Conservation (phyloP, 2,888 invertebrate species). For the Heliconius cydno region DNA sequence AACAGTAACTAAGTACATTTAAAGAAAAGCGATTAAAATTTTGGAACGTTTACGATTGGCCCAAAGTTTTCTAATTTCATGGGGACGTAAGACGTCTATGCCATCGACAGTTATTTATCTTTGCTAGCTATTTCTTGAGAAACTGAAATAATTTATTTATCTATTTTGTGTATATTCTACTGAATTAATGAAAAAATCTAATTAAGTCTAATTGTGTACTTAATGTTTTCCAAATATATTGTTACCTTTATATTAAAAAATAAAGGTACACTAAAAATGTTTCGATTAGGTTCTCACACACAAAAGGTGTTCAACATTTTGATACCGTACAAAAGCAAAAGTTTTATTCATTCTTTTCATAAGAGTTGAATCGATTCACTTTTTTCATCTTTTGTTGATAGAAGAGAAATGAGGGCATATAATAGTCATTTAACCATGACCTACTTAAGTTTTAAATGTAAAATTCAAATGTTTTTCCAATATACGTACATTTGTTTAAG, state of each 20-base stretch:
- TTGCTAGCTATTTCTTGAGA: not conserved
- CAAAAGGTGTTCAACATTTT: constrained; percentile 33
- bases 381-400: constrained; percentile 46
- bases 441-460: constrained; percentile 35
- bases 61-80: constrained; percentile 26
- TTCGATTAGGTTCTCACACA: constrained; percentile 26
- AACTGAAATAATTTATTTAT: not conserved
- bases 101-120: not conserved
- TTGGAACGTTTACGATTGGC: not conserved
- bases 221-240: not conserved
- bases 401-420: constrained; percentile 42
- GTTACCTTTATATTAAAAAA: not conserved
- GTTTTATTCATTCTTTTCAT: constrained; percentile 41
- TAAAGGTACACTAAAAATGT: constrained; percentile 15
- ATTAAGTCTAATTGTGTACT: not conserved
- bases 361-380: constrained; percentile 43
- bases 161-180: not conserved
- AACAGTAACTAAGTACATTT: not conserved
- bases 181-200: not conserved
- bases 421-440: constrained; percentile 41
- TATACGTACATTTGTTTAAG: not conserved
- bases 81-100: not conserved
- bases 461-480: constrained; percentile 30
- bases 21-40: constrained; percentile 15
- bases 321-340: constrained; percentile 39